Evolutionary conservation across 2,113 vertebrate species (phyloP).

Genomic region (Arizona elegans): DNA sequence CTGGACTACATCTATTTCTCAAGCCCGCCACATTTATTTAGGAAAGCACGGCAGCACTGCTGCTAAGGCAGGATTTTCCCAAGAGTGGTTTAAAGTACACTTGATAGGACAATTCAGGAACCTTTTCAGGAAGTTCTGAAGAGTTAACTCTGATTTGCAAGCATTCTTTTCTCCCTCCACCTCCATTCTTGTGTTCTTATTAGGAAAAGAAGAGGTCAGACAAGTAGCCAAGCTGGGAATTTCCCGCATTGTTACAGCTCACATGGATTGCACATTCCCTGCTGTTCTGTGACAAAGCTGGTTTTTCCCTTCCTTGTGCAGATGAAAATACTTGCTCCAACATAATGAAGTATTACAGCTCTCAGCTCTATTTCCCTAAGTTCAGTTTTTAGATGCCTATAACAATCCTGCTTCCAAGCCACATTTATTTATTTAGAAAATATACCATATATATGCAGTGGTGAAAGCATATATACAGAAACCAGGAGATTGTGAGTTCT

Average conservation of each 20-base stretch:
- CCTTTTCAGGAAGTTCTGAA: not conserved
- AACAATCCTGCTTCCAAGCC: not conserved
- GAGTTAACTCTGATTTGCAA: not conserved
- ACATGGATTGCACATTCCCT: not conserved
- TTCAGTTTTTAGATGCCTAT: not conserved
- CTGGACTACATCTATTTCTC: not conserved
- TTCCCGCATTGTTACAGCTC: slow-evolving; percentile 15
- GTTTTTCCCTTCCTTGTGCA: not conserved
- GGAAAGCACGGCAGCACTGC: not conserved
- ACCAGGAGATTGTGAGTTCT: not conserved
- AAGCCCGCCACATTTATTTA: not conserved
- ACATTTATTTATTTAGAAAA: not conserved
- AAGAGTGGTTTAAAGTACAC: not conserved
- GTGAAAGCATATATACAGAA: not conserved
- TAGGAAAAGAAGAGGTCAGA: slow-evolving; percentile 36
- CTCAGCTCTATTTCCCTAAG: not conserved
- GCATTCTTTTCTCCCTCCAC: not conserved
- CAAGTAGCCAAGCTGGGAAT: slow-evolving; percentile 38
- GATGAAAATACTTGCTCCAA: not conserved
- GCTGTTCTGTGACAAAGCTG: not conserved
- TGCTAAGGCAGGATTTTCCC: not conserved
- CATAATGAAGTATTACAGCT: not conserved
- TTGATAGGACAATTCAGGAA: not conserved
- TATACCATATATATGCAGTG: not conserved
- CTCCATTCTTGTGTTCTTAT: not conserved